Conservation (phyloP, 2,113 vertebrate species). For the Arothron firmamentum region DNA sequence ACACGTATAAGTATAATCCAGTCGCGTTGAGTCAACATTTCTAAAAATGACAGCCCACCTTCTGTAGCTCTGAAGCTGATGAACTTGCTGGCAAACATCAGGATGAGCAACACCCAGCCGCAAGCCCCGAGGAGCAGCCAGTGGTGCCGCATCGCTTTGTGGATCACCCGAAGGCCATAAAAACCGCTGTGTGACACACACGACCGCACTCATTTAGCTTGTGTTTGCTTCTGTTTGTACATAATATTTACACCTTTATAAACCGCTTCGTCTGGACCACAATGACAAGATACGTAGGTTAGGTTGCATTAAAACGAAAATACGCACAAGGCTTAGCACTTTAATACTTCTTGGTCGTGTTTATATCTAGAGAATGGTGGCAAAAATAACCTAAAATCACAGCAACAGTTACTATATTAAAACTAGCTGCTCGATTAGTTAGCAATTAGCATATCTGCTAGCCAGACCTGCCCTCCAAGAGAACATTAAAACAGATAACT, state of each 20-base stretch:
- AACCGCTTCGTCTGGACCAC: no score
- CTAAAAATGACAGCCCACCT: constrained; percentile 67
- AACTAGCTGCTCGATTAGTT: constrained; percentile 1
- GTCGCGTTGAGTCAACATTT: neutral
- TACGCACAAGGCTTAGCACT: no score
- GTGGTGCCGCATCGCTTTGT: constrained; percentile 90
- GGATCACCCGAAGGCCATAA: constrained; percentile 58
- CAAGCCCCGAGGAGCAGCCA: constrained; percentile 93
- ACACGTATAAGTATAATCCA: neutral
- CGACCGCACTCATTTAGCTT: no score
- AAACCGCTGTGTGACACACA: constrained; percentile 5
- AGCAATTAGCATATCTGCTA: constrained; percentile 21
- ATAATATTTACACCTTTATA: no score
- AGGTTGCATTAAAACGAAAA: no score
- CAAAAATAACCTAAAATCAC: no score
- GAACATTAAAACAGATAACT: neutral
- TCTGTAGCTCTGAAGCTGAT: constrained; percentile 86
- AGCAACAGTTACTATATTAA: neutral
- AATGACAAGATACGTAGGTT: no score
- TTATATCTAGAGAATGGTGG: no score
- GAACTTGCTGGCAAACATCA: constrained; percentile 93
- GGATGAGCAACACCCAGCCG: constrained; percentile 96
- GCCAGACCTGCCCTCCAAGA: constrained; percentile 26
- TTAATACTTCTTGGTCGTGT: no score
- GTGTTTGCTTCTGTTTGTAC: no score